Evolutionary conservation across 2,888 invertebrate species (phyloP).

Genomic region (Choreutis nemorana): DNA sequence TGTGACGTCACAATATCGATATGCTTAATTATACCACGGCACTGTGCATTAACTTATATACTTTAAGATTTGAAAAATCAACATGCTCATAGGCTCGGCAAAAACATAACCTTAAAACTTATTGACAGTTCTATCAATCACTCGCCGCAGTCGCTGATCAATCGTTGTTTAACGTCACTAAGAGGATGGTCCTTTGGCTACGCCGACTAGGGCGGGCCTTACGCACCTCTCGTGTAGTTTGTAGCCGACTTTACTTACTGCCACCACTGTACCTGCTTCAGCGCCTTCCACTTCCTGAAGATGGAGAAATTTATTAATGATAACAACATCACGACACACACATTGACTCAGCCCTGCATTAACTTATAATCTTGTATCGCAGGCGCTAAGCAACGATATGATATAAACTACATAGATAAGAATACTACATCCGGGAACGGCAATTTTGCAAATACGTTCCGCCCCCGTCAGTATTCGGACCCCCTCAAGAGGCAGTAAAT

Average conservation of each 20-base stretch:
- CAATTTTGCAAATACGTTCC: background rate
- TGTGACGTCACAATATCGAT: too few relatives aligned
- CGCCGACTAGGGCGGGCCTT: constrained; percentile 96
- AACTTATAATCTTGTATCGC: background rate
- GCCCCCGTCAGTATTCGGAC: background rate
- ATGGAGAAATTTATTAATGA: constrained; percentile 1
- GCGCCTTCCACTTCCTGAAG: constrained; percentile 74
- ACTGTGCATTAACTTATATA: too few relatives aligned
- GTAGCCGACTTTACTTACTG: constrained; percentile 96
- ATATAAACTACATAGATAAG: too few relatives aligned
- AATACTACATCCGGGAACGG: too few relatives aligned
- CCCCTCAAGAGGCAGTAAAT: background rate
- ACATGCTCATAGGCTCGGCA: too few relatives aligned
- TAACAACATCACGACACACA: background rate
- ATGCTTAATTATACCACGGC: too few relatives aligned
- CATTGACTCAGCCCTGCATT: background rate
- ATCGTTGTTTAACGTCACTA: too few relatives aligned
- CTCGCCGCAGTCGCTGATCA: too few relatives aligned
- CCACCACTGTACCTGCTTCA: constrained; percentile 86
- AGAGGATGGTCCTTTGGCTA: constrained; percentile 73
- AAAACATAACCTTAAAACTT: too few relatives aligned
- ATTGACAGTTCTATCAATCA: too few relatives aligned
- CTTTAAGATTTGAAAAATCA: too few relatives aligned
- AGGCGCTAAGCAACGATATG: too few relatives aligned
- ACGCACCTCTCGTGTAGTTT: constrained; percentile 93